These are phyloP conservation scores for Drosophila bocki DNA, from an alignment of 1,140 invertebrate species.

Conservation along the genomic window DNA sequence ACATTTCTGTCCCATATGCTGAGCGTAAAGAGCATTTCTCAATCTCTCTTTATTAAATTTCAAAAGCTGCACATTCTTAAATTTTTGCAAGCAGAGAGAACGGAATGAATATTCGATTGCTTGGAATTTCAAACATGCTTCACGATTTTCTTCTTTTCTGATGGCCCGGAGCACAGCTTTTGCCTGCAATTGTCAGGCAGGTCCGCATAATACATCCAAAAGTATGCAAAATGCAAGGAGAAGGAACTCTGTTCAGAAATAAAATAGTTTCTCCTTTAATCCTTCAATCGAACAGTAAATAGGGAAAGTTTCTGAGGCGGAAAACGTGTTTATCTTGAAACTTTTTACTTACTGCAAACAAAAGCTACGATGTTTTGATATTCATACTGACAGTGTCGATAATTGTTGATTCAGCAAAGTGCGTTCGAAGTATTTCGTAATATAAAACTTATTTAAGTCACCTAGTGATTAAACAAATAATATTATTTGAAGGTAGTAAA, in stretches of 20 bases:
- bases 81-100: background rate
- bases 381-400: background rate
- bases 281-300: slow-evolving; percentile 58
- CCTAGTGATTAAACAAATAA: background rate
- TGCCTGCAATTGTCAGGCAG: slow-evolving; percentile 19
- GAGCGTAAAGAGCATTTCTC: background rate
- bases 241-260: background rate
- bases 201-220: slow-evolving; percentile 9
- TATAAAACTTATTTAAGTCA: background rate
- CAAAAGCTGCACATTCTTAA: background rate
- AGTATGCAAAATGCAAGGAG: background rate
- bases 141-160: background rate
- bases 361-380: background rate
- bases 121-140: slow-evolving; percentile 3
- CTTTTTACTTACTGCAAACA: slow-evolving; percentile 20
- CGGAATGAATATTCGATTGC: slow-evolving; percentile 2
- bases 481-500: background rate
- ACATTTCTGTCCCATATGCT: slow-evolving; percentile 6
- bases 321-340: slow-evolving; percentile 18
- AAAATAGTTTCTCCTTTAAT: slow-evolving; percentile 29
- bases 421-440: background rate
- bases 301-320: slow-evolving; percentile 33
- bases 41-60: background rate
- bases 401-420: too few species aligned
- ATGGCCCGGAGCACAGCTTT: background rate